Evolutionary conservation across 1,140 invertebrate genomes (phyloP), one percentile per base, ranked within the genome.

Genomic region (Drosophila watanabei): DNA sequence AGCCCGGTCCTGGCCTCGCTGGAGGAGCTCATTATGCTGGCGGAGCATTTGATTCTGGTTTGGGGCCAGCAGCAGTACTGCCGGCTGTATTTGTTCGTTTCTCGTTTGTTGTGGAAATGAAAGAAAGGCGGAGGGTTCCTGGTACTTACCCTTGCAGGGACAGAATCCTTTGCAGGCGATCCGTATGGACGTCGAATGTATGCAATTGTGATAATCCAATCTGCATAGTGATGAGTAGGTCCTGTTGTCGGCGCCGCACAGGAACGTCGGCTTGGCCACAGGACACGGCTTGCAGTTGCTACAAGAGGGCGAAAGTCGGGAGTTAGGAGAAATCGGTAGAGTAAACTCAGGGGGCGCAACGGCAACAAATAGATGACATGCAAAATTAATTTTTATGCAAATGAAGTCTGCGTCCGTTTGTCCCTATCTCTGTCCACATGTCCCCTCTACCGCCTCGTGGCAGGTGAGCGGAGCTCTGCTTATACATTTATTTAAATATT

Each of bases 181-280:
- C 83, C 95, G 95, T 85, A 98, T 95, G 75, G 94, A 94, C 35
- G 96, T 96, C 52, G 94, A 94, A 93, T 98, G 97, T 93, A 98
- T 97, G 94, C 98, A 98, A 94, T 98, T 98, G 94, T 98, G 97
- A 94, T 98, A 98, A 93, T 98, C 96, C 80, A 98, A 94, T 76
- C 97, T 95, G 93, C 97, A 98, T 58, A 97, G 94, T 59, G 97
- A 98, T 92, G 97, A 98, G 94, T 98, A 98, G n/a, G 98, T 98
- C 82, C 96, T 95, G 94, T 98, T 98, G 94, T 98, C 97, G 37
- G 95, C 96, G 70, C 97, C 98, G 94, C 98, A 98, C 57, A 98
- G 94, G 95, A 98, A 98, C 76, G 95, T 95, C 35, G 97, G 96
- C 80, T 93, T 97, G 95, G 82, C 96, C 80, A 97, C 95, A 49